Evolutionary conservation across 2,113 vertebrate genomes (phyloP).

Genomic region (Synodontis membranacea): DNA sequence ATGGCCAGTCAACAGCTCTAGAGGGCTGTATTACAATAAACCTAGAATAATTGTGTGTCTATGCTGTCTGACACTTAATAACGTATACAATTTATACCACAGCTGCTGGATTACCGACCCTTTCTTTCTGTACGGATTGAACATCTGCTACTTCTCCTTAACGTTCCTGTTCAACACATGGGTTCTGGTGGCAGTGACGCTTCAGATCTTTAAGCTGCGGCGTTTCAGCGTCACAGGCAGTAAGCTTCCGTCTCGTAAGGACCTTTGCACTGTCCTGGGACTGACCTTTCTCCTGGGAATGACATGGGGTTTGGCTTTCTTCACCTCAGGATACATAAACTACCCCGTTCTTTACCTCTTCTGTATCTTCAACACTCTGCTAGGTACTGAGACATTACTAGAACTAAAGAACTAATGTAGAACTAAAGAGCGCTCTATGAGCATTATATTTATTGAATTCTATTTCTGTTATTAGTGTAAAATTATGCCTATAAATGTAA

Average conservation of each 20-base stretch:
- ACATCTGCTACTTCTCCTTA: conserved; percentile 78
- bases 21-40: neutral
- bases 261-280: conserved; percentile 71
- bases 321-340: conserved; percentile 76
- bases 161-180: conserved; percentile 80
- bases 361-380: conserved; percentile 83
- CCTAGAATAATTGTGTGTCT: neutral
- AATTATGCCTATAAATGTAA: too few species aligned
- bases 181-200: conserved; percentile 77
- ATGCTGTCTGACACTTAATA: neutral
- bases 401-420: too few species aligned
- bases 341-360: conserved; percentile 81
- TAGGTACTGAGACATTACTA: conserved; percentile 73
- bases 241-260: conserved; percentile 61
- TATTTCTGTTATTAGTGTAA: too few species aligned
- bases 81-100: conserved; percentile 6
- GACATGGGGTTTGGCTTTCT: conserved; percentile 85
- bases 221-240: neutral
- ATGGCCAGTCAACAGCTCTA: neutral
- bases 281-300: conserved; percentile 83
- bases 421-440: neutral
- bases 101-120: conserved; percentile 85
- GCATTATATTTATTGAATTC: neutral
- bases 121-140: conserved; percentile 73
- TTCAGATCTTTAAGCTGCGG: conserved; percentile 74